Evolutionary conservation across 2,113 vertebrate species (phyloP), one percentile per base, ranked within the genome.

Genomic region (Phaetusa simplex): DNA sequence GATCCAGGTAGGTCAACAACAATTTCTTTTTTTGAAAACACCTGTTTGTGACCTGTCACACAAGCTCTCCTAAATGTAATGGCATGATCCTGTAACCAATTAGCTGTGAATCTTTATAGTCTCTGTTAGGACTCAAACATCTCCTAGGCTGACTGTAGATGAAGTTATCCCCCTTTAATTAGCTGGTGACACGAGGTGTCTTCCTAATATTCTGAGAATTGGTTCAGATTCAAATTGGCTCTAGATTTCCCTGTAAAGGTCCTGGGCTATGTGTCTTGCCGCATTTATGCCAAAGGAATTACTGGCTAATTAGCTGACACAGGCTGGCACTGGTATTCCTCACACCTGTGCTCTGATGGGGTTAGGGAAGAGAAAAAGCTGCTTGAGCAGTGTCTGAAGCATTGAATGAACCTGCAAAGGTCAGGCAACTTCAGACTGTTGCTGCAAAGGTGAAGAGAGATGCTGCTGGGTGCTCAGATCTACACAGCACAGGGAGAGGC

Each of bases 121-220:
- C 29, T 71, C 34, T 69, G 2, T 81, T 81, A 84, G 52, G 52
- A 53, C 43, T 82, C 34, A 38, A 27, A 19, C 13, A 34, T 45
- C 19, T 96, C 65, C 78, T 36, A 72, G 78, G 34, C 38, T 95
- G 82, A 69, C 50, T 55, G 67, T 26, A 40, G 71, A 49, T 56
- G 62, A 77, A 86, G n/a, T 66, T 93, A 53, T 5, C n/a, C n/a
- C 38, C 22, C 61, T 87, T 87, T 91, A 91, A 95, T 93, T 86
- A 91, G 7, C 32, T 90, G 55, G 14, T 74, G 64, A 67, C 26
- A 32, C 9, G 11, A 71, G 42, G 23, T 64, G 59, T 78, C 50
- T 92, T 94, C 59, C 61, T 74, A 43, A 84, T 92, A 49, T 69
- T 96, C 85, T 83, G 82, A 80, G 62, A 78, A 73, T 36, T 90